A percentile compares a stretch with the other conserved stretches of the same genome.
Evolutionary conservation across 1,140 invertebrate species (phyloP).

Genomic region (Tyrophagus putrescentiae): DNA sequence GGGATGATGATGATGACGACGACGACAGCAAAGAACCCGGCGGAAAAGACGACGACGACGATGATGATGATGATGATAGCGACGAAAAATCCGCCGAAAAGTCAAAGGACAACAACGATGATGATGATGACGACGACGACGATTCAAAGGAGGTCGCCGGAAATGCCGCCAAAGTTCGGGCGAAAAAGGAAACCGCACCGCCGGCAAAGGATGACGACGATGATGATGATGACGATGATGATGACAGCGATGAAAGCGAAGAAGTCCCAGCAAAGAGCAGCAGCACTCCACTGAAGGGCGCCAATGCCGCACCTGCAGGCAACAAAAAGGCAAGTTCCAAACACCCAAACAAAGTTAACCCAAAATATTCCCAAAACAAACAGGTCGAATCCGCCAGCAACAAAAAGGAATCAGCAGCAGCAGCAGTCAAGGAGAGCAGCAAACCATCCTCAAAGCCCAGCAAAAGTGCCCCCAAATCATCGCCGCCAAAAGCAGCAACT

Average conservation of each 20-base stretch:
- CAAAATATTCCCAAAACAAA: background rate
- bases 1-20: conserved; percentile 9
- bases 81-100: background rate
- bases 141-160: background rate
- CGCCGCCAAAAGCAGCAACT: conserved; percentile 3
- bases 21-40: background rate
- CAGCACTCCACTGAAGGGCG: background rate
- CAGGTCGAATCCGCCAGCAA: no score
- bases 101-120: background rate
- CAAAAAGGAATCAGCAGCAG: background rate
- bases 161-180: background rate
- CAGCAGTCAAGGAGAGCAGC: background rate
- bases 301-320: background rate
- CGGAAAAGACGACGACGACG: background rate
- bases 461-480: no score
- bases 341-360: background rate
- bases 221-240: conserved; percentile 10
- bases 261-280: conserved; percentile 7
- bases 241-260: conserved; percentile 15
- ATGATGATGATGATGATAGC: background rate
- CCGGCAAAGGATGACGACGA: background rate
- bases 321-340: background rate
- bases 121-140: conserved; percentile 20
- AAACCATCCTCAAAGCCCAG: background rate
- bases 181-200: conserved; percentile 19